Base-by-base conservation (phyloP, 2,797 vertebrate species). In the Phataginus tricuspis region DNA sequence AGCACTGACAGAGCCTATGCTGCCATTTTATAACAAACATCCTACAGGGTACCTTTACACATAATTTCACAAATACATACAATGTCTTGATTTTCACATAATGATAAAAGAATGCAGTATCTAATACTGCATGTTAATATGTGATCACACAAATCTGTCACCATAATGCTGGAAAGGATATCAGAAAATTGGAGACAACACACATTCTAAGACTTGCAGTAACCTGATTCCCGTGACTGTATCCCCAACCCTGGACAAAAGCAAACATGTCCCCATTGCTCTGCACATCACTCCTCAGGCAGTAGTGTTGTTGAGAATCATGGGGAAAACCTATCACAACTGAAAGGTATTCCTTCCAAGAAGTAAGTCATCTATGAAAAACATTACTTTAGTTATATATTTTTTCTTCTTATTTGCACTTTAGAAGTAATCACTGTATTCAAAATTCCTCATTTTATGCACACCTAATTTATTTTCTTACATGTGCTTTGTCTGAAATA, bases 341-440 rank as follows among this genome's bases (percentile, higher is more conserved):
- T 64, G 31, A 96, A 89, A 69, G 39, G 7, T 11, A 11, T 80
- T 49, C 16, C 8, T 57, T 42, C 91, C 27, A 64, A 63, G 68
- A 91, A 83, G n/a, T 16, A 77, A 15, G 0, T 71, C 29, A 13
- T 34, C 25, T 69, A n/a, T 7, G 8, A 91, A 80, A 88, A 79
- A 45, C 7, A 49, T 71, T 80, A n/a, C 11, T 72, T n/a, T 27
- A 51, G 19, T 92, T 59, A 63, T 8, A 6, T 55, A 37, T 53
- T 53, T 45, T 86, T 63, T 63, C 23, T 93, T 88, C 37, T 75
- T 85, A 19, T 16, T 71, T 86, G 49, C 29, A 64, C 12, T 51
- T 69, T 53, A 68, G 79, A 94, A 94, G 10, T 69, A 86, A 49
- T 75, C 45, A 90, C 18, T 84, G 6, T 59, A 37, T 80, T 96